Evolutionary conservation across 2,113 vertebrate genomes (phyloP).

Genomic region (Solea solea): DNA sequence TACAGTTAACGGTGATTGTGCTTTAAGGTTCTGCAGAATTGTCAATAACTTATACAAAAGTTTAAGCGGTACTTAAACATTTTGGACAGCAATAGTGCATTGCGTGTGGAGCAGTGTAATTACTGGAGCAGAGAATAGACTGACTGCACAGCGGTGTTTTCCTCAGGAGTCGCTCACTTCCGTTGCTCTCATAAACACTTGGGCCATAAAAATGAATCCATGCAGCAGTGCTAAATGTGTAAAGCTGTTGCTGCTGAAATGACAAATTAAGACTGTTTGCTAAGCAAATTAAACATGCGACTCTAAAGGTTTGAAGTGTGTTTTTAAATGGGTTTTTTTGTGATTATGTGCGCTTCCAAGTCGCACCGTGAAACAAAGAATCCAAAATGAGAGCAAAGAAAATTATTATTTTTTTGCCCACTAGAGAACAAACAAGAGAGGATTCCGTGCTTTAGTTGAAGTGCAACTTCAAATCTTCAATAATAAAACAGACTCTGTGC

Average conservation of each 20-base stretch:
- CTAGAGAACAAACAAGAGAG: not conserved
- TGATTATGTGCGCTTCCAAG: slow-evolving; percentile 19
- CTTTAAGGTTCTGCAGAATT: too few relatives aligned
- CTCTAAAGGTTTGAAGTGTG: slow-evolving; percentile 25
- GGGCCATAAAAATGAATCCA: slow-evolving; percentile 31
- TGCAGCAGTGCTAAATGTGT: slow-evolving; percentile 36
- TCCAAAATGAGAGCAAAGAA: not conserved
- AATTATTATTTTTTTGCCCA: slow-evolving; percentile 21
- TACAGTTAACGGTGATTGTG: too few relatives aligned
- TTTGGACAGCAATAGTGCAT: not conserved
- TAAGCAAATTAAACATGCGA: slow-evolving; percentile 40
- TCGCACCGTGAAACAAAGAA: slow-evolving; percentile 31
- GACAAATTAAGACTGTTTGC: slow-evolving; percentile 47
- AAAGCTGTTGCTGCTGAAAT: slow-evolving; percentile 41
- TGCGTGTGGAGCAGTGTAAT: slow-evolving; percentile 19
- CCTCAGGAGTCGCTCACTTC: slow-evolving; percentile 50
- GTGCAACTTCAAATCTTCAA: slow-evolving; percentile 19
- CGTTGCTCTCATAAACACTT: slow-evolving; percentile 59
- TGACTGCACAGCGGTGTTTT: not conserved
- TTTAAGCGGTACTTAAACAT: not conserved
- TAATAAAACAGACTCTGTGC: not conserved
- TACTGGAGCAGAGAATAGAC: slow-evolving; percentile 29
- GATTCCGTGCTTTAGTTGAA: not conserved
- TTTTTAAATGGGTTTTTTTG: slow-evolving; percentile 1
- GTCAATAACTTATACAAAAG: too few relatives aligned